Evolutionary conservation across 2,888 invertebrate genomes (phyloP), one percentile per base, ranked within the genome.

Genomic region (Parnassius apollo): DNA sequence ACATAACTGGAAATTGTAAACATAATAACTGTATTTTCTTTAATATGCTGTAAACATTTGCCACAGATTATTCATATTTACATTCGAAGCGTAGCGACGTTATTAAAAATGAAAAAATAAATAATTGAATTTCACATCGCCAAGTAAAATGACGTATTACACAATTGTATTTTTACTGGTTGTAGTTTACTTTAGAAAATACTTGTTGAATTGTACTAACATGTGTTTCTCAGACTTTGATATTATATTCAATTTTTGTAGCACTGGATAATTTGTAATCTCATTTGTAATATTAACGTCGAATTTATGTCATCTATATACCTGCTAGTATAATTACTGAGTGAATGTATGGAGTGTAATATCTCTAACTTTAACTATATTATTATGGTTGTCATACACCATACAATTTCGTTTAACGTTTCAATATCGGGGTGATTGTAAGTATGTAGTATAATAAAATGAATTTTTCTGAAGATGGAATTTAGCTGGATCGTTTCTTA

Each of bases 191-290:
- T 10, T 7, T 42, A 42, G 42, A 42, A 9, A 42, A 42, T 42
- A 9, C 11, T 18, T 51, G 51, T 51, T 22, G 25, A 10, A 22
- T 51, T 9, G 1, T 18, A 18, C 18, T 18, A 50, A 25, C 12
- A 52, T 22, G 11, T 53, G 35, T 53, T 53, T 12, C 12, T 9
- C n/a, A 42, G 53, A 42, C 45, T 57, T 12, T 62, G 25, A 55
- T 62, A 50, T 58, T 55, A 12, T 57, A 52, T 44, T n/a, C 42
- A 54, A 57, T 44, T 12, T 13, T n/a, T 45, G 51, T 44, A 44
- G 8, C 18, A 25, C 9, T 13, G 45, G 45, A 61, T 50, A 44
- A 55, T 11, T 35, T 55, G 25, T 61, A 50, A 55, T 61, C 45
- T 60, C 42, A 60, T 54, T 25, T 42, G 42, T 12, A 49, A 25